Conservation (phyloP, 1,140 invertebrate species). For the Condylostylus longicornis region DNA sequence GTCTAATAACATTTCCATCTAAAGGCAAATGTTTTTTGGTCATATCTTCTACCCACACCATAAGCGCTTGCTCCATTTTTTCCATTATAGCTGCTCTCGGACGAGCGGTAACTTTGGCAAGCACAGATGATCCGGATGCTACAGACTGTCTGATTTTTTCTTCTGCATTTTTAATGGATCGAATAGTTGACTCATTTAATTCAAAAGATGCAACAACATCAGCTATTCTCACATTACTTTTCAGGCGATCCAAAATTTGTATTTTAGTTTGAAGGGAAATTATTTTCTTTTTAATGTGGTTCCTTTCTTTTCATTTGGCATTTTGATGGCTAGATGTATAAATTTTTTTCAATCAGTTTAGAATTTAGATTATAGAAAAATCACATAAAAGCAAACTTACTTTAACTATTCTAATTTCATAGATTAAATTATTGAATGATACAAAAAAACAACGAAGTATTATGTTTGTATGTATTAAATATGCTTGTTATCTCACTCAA, state of each 20-base stretch:
- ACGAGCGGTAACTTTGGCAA: slow-evolving; percentile 6
- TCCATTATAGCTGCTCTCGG: slow-evolving; percentile 7
- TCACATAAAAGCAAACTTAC: too few relatives aligned
- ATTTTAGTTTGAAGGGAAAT: slow-evolving; percentile 12
- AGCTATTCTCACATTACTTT: slow-evolving; percentile 7
- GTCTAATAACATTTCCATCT: slow-evolving; percentile 12
- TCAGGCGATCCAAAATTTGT: slow-evolving; percentile 9
- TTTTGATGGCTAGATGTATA: too few relatives aligned
- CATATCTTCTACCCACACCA: slow-evolving; percentile 17
- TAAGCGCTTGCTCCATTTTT: slow-evolving; percentile 12
- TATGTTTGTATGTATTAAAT: too few relatives aligned
- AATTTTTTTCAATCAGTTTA: too few relatives aligned
- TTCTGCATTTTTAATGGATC: slow-evolving; percentile 7
- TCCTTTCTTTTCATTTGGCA: too few relatives aligned
- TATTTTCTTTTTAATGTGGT: slow-evolving; percentile 16
- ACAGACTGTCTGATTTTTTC: slow-evolving; percentile 6
- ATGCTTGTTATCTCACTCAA: too few relatives aligned
- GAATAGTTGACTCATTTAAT: slow-evolving; percentile 9
- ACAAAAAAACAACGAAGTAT: too few relatives aligned
- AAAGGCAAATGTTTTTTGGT: slow-evolving; percentile 15
- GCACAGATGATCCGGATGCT: slow-evolving; percentile 2
- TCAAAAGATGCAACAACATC: slow-evolving; percentile 8
- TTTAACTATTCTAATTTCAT: too few relatives aligned
- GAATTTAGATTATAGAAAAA: too few relatives aligned
- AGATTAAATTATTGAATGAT: too few relatives aligned